phyloP scores from a whole-genome alignment of 2,113 vertebrate genomes.

The Phrynosoma blainvillii region DNA sequence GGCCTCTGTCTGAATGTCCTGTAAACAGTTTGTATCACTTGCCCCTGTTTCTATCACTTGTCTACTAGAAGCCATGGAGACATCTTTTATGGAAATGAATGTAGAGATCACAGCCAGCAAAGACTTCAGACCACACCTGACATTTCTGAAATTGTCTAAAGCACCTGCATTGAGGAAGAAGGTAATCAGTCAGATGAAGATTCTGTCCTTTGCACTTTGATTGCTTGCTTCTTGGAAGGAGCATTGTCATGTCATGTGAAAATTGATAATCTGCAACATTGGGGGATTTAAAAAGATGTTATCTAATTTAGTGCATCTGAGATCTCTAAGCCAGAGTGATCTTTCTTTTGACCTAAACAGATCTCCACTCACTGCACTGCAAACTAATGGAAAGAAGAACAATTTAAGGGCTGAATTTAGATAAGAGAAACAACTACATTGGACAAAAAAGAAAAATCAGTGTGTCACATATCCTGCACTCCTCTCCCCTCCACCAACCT shows the following conservation, averaged over 20 bases:
- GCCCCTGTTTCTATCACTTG: background rate
- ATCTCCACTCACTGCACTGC: background rate
- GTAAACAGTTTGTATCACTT: background rate
- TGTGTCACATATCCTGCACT: background rate
- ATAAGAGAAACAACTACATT: background rate
- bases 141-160: conserved; percentile 70
- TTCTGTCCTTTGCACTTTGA: background rate
- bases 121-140: conserved; percentile 73
- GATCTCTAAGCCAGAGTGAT: no score
- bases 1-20: background rate
- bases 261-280: background rate
- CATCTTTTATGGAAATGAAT: conserved; percentile 59
- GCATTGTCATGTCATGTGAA: background rate
- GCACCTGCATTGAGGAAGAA: conserved; percentile 58
- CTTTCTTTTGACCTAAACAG: background rate
- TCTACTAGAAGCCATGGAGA: conserved; percentile 61
- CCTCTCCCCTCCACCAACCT: background rate
- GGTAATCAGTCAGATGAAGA: conserved; percentile 54
- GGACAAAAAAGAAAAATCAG: background rate
- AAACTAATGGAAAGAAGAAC: background rate
- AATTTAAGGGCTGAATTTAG: background rate
- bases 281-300: background rate
- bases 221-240: background rate
- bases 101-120: conserved; percentile 59
- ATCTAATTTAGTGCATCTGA: background rate